Base-by-base conservation (phyloP, 2,113 vertebrate species). In the Anarrhichthys ocellatus region DNA sequence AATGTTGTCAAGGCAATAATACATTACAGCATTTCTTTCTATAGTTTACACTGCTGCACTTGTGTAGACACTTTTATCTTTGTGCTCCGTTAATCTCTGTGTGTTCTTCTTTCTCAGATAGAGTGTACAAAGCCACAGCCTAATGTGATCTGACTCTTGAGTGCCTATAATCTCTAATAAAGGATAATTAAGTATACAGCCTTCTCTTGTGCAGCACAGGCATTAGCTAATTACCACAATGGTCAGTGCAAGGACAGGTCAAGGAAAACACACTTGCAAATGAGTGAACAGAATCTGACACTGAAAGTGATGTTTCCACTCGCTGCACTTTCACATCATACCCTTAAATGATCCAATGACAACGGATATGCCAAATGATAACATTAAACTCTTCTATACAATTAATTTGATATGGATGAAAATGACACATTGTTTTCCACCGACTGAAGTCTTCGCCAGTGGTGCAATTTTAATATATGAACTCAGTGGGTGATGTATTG, bases 171-270 rank as follows among this genome's bases (percentile, higher is more conserved):
- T 88, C 73, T 82, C 48, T 75, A 82, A 88, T 86, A 85, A 78
- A 86, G 67, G 61, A 81, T 85, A 74, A 85, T 85, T 88, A 85
- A 92, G 89, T 92, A 91, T 54, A 59, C 68, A 81, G 58, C 52
- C 61, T 68, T 83, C 58, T 76, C 58, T 73, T 76, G 71, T 58
- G 63, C 52, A 74, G 76, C 70, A 48, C 40, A 72, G 32, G 76
- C 56, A 85, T 89, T 78, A 56, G 18, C 81, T 80, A 71, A 87
- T 86, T 80, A 83, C 34, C 76, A 77, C 79, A 81, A 76, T 70
- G 76, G 75, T 76, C 77, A 58, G 69, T 62, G 63, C 74, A 84
- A 88, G 78, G 85, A 87, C 82, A 36, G 59, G 70, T 73, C 72
- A 79, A 75, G 46, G 22, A 87, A 80, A 82, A 66, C 22, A 58